Conservation (phyloP, 2,888 invertebrate species). For the Aphodius sticticus region DNA sequence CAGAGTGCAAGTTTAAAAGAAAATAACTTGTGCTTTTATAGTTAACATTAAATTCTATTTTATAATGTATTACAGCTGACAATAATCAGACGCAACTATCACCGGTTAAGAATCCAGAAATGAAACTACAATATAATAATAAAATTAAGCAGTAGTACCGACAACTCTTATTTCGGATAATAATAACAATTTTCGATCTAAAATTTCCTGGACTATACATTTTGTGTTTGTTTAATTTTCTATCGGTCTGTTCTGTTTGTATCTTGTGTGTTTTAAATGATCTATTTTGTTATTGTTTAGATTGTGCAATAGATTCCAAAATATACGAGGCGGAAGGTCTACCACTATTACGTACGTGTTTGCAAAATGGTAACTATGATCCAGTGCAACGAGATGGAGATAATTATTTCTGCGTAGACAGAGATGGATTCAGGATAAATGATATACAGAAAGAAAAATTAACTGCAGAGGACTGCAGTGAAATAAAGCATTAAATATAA, state of each 20-base stretch:
- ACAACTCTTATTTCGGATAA: no score
- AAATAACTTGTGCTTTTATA: no score
- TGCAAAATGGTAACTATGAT: slow-evolving; percentile 68
- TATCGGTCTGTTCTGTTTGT: no score
- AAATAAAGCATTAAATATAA: background rate
- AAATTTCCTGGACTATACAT: background rate
- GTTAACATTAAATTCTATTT: no score
- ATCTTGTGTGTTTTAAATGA: no score
- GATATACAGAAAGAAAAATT: background rate
- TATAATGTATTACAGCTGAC: no score
- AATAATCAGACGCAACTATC: no score
- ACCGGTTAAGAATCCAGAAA: no score
- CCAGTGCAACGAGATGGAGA: slow-evolving; percentile 58
- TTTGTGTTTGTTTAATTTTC: background rate
- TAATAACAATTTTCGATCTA: no score
- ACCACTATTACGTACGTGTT: slow-evolving; percentile 62
- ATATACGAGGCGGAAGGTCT: slow-evolving; percentile 63
- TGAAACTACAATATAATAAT: no score
- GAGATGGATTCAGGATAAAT: slow-evolving; percentile 63
- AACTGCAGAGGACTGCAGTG: background rate
- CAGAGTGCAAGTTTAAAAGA: no score
- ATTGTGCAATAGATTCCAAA: slow-evolving; percentile 68
- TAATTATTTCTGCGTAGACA: slow-evolving; percentile 69
- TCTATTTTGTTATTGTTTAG: slow-evolving; percentile 54
- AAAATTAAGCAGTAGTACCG: no score